Conservation (phyloP, 2,797 vertebrate species). For the Enteromius paludinosus region DNA sequence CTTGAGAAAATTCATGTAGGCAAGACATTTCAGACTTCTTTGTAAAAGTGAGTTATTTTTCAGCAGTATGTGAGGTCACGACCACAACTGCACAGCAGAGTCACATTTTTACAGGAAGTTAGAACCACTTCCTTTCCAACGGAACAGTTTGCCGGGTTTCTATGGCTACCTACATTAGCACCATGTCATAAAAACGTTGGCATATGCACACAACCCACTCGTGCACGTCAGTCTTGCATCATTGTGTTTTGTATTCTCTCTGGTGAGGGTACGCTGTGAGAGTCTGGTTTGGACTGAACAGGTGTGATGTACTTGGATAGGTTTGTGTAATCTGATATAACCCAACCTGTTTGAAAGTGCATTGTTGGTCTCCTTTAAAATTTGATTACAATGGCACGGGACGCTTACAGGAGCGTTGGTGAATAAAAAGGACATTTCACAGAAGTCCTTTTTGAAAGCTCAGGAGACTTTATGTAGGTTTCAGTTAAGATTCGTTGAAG, state of each 20-base stretch:
- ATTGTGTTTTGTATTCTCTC: conserved; percentile 6
- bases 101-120: conserved; percentile 60
- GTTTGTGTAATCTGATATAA: conserved; percentile 37
- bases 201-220: conserved; percentile 9
- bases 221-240: conserved; percentile 2
- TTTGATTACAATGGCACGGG: conserved; percentile 27
- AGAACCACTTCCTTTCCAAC: conserved; percentile 58
- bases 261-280: background rate
- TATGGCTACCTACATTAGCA: conserved; percentile 21
- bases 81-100: conserved; percentile 39
- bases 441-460: background rate
- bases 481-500: background rate
- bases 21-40: background rate
- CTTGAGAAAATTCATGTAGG: background rate
- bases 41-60: conserved; percentile 22
- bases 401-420: background rate
- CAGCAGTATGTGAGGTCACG: conserved; percentile 20
- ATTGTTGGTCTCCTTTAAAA: conserved; percentile 29
- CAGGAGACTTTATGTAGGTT: background rate
- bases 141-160: conserved; percentile 35
- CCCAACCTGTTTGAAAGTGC: conserved; percentile 16
- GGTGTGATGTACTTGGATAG: conserved; percentile 29
- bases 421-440: background rate
- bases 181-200: conserved; percentile 26
- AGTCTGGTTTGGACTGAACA: conserved; percentile 17